Evolutionary conservation across 2,888 invertebrate species (phyloP).

Genomic region (Scaptomyza cyrtandrae): DNA sequence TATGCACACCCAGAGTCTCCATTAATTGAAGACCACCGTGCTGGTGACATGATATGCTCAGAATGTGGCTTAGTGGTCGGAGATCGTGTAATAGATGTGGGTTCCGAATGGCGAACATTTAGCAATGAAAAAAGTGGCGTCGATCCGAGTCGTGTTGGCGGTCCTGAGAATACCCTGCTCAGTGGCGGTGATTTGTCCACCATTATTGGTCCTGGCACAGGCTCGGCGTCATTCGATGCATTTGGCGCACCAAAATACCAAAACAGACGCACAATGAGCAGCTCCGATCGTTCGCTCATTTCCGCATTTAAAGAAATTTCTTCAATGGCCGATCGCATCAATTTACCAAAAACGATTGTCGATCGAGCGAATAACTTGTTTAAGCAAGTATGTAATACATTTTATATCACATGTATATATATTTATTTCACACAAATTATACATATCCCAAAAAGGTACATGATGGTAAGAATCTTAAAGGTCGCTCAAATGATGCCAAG

Average conservation of each 20-base stretch:
- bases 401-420: background rate
- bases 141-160: slow-evolving; percentile 99
- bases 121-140: slow-evolving; percentile 98
- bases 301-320: slow-evolving; percentile 98
- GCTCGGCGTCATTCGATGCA: slow-evolving; percentile 94
- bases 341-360: slow-evolving; percentile 97
- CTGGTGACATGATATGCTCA: slow-evolving; percentile 98
- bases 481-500: slow-evolving; percentile 98
- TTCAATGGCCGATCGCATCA: slow-evolving; percentile 99
- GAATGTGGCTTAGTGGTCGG: slow-evolving; percentile 99
- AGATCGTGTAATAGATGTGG: slow-evolving; percentile 99
- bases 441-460: slow-evolving; percentile 87
- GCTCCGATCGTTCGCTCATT: slow-evolving; percentile 96
- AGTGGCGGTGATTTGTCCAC: slow-evolving; percentile 98
- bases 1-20: slow-evolving; percentile 97
- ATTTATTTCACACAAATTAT: background rate
- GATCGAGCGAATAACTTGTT: slow-evolving; percentile 98
- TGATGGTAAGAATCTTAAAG: slow-evolving; percentile 97
- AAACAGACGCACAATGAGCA: slow-evolving; percentile 93
- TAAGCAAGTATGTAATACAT: slow-evolving; percentile 89
- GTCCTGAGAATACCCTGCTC: slow-evolving; percentile 98
- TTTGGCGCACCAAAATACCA: slow-evolving; percentile 92
- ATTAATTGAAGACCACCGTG: slow-evolving; percentile 97
- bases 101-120: slow-evolving; percentile 99
- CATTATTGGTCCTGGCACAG: slow-evolving; percentile 92